A percentile compares a stretch with the other conserved stretches of the same genome.
phyloP scores from a whole-genome alignment of 2,888 invertebrate genomes.

The Cephus spinipes region DNA sequence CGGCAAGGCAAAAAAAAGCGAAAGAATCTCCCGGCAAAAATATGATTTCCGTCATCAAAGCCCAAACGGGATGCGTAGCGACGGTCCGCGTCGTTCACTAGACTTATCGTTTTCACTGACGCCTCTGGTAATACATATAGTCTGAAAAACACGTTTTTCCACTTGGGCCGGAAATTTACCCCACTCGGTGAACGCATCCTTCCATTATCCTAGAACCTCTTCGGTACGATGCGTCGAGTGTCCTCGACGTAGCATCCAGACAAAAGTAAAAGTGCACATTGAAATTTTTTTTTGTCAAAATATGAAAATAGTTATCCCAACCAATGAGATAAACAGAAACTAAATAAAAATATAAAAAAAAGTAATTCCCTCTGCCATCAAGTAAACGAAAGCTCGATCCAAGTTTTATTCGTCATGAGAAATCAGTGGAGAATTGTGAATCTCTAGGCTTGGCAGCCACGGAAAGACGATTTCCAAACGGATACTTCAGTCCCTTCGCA shows the following conservation, averaged over 20 bases:
- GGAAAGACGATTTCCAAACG: background rate
- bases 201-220: background rate
- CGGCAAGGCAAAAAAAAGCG: background rate
- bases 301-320: background rate
- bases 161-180: background rate
- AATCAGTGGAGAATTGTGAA: background rate
- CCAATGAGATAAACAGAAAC: background rate
- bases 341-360: background rate
- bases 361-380: background rate
- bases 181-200: background rate
- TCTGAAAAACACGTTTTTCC: constrained; percentile 3
- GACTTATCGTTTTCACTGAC: background rate
- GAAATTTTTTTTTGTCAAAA: background rate
- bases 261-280: background rate
- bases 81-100: constrained; percentile 19
- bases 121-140: background rate
- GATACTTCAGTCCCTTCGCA: background rate
- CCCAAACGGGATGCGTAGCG: constrained; percentile 13
- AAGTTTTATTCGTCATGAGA: background rate
- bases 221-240: background rate
- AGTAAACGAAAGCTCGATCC: background rate
- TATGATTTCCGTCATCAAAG: constrained; percentile 22
- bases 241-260: background rate
- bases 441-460: background rate
- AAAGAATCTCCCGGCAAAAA: constrained; percentile 11